Conservation (phyloP, 2,888 invertebrate genomes). For the Himalopsyche anomala region DNA sequence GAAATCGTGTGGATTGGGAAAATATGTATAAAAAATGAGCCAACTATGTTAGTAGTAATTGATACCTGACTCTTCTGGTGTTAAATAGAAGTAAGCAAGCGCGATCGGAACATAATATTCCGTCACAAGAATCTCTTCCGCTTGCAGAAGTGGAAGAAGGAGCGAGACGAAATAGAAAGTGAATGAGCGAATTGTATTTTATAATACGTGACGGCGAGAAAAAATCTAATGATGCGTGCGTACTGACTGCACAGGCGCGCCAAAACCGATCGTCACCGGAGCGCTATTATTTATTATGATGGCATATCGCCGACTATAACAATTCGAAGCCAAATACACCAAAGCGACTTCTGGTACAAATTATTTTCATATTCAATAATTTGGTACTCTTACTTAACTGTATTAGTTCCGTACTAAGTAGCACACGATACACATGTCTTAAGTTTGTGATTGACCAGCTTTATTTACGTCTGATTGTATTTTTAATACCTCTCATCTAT, state of each 20-base stretch:
- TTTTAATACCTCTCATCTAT: too few relatives aligned
- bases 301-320: neutral
- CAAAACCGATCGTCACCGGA: conserved; percentile 17
- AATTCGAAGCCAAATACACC: neutral
- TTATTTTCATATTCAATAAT: too few relatives aligned
- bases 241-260: neutral
- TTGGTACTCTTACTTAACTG: too few relatives aligned
- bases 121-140: conserved; percentile 43
- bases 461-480: too few relatives aligned
- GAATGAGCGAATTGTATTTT: conserved; percentile 51
- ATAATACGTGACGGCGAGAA: conserved; percentile 47
- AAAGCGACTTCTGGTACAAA: neutral
- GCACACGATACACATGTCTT: too few relatives aligned
- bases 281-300: conserved; percentile 19
- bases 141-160: conserved; percentile 13
- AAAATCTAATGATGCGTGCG: conserved; percentile 40
- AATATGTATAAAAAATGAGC: too few relatives aligned
- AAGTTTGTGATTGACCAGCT: too few relatives aligned
- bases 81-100: neutral
- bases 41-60: too few relatives aligned
- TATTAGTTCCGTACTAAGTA: too few relatives aligned
- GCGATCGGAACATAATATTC: conserved; percentile 20
- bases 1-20: too few relatives aligned
- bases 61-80: neutral
- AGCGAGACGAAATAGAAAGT: conserved; percentile 51